These are phyloP conservation scores for Eolophus roseicapilla DNA, from an alignment of 2,113 vertebrate species.

Conservation along the genomic window DNA sequence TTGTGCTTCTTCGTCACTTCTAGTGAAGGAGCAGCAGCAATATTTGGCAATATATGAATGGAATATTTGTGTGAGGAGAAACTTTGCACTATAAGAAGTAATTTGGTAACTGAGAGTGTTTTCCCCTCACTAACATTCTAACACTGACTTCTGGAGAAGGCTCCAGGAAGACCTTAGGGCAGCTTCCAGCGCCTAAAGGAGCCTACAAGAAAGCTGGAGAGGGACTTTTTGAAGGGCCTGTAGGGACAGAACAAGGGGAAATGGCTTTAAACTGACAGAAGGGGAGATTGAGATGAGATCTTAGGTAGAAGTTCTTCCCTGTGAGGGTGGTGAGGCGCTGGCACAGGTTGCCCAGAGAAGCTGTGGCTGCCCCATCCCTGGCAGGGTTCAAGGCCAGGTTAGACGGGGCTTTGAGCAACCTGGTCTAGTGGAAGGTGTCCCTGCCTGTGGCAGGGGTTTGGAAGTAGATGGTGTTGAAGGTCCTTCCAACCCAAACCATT, in stretches of 20 bases:
- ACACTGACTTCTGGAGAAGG: not conserved
- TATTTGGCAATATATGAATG: not conserved
- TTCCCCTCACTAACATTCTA: not conserved
- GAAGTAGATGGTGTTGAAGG: not conserved
- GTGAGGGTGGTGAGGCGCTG: not conserved
- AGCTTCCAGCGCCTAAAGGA: not conserved
- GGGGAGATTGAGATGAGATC: not conserved
- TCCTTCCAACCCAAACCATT: not conserved
- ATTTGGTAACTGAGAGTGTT: not conserved
- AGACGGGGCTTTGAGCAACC: not conserved
- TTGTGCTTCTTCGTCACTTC: not conserved
- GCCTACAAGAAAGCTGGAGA: not conserved
- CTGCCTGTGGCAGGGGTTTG: not conserved
- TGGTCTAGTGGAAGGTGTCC: not conserved
- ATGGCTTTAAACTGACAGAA: not conserved
- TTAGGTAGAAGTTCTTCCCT: not conserved
- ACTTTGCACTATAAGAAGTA: not conserved
- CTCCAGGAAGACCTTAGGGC: not conserved
- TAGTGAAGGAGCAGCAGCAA: not conserved
- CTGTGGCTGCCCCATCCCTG: not conserved
- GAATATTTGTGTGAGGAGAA: not conserved
- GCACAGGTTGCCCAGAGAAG: not conserved
- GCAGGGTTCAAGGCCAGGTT: not conserved
- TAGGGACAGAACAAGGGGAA: not conserved
- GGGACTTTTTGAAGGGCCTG: not conserved